Percentiles rank a stretch among this genome's conserved stretches.
phyloP scores from a whole-genome alignment of 2,113 vertebrate genomes.

The Nicator chloris region DNA sequence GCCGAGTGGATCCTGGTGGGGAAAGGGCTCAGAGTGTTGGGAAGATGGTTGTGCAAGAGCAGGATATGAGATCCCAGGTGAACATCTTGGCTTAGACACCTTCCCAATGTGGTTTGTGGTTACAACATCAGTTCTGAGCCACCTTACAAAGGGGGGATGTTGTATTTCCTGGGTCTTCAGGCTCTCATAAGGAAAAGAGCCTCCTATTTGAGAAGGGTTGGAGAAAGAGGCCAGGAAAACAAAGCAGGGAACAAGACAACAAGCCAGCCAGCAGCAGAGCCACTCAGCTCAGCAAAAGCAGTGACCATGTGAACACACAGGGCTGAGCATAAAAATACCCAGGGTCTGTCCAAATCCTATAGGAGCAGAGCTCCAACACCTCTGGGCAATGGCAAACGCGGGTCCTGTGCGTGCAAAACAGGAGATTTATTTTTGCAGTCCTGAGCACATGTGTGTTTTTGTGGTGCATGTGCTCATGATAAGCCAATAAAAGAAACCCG shows the following conservation, averaged over 20 bases:
- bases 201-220: not conserved
- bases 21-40: not conserved
- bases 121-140: not conserved
- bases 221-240: not conserved
- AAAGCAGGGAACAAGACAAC: not conserved
- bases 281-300: not conserved
- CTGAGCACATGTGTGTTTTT: not conserved
- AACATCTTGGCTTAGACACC: not conserved
- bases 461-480: not conserved
- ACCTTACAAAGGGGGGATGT: not conserved
- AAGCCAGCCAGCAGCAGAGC: not conserved
- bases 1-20: fast-evolving
- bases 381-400: not conserved
- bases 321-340: not conserved
- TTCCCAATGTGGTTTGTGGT: not conserved
- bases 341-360: not conserved
- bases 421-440: not conserved
- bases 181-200: not conserved
- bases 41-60: not conserved
- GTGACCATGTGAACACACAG: not conserved
- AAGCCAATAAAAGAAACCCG: not conserved
- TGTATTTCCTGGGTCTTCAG: not conserved
- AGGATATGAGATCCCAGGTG: not conserved
- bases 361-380: not conserved
- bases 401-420: not conserved